Conservation (phyloP, 2,113 vertebrate genomes). For the Chloebia gouldiae region DNA sequence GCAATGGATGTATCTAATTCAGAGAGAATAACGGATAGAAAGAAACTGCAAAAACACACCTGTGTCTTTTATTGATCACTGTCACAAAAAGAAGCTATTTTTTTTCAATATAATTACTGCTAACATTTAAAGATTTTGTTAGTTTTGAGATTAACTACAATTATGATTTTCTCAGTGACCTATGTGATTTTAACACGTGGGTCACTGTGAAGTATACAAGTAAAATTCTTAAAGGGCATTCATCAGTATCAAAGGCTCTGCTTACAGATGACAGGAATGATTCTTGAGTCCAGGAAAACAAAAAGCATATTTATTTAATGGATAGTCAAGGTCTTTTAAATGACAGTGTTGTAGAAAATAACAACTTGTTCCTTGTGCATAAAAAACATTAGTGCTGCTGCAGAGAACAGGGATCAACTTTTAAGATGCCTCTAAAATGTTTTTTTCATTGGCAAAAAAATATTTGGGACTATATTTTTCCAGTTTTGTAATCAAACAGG, state of each 20-base stretch:
- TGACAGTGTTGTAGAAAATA: background rate
- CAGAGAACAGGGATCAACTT: background rate
- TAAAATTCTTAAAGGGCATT: background rate
- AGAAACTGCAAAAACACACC: background rate
- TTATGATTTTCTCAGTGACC: background rate
- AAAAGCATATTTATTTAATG: background rate
- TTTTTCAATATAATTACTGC: background rate
- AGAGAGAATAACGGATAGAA: background rate
- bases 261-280: background rate
- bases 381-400: background rate
- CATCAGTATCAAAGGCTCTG: background rate
- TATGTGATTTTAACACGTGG: fast-evolving
- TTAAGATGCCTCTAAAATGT: background rate
- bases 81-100: background rate
- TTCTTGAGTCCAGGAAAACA: background rate
- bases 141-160: background rate
- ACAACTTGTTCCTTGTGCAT: background rate
- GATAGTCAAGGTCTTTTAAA: background rate
- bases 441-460: background rate
- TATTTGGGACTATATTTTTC: background rate
- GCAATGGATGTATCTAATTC: background rate
- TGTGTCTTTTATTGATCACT: background rate
- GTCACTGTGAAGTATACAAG: background rate
- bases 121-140: background rate
- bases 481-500: background rate